Evolutionary conservation across 2,888 invertebrate species (phyloP), one percentile per base, ranked within the genome.

Genomic region (Oegoconia quadripuncta): DNA sequence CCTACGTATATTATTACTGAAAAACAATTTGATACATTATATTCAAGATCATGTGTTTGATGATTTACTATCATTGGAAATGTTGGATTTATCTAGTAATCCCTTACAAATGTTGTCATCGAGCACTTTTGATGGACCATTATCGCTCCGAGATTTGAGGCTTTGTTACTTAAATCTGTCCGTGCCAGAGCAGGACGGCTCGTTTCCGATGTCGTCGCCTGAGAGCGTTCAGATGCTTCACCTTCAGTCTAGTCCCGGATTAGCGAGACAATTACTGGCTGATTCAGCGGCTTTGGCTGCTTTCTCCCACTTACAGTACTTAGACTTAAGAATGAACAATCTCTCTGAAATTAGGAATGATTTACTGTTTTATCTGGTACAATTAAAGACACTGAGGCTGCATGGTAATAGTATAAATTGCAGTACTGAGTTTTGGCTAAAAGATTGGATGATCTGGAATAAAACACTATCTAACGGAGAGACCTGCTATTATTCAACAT

Each of bases 41-140:
- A 91, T 97, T 42, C 91, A 93, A 62, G 91, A 93, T 37, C 93
- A 93, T 36, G 92, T 94, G 3, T 94, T 97, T 70, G 89, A 90
- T 56, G 92, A 93, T 52, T 78, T 96, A 58, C 83, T 91, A n/a
- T 90, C 91, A 23, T 83, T 97, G 34, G 91, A 92, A 64, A 92
- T 92, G 57, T 87, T 98, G 54, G 96, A 97, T 76, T 83, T 97
- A 44, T 96, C 96, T 9, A 90, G 92, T 61, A 97, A 97, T 80
- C 93, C 92, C 4, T 88, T 95, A 45, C 89, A 89, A 56, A 83
- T 87, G 42, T 72, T 95, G 44, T 90, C 92, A 8, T 88, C 90
- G 34, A 92, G 91, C 57, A 90, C 91, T 28, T 90, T 96, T 51
- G 88, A 89, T 34, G 92, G 93, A 9, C 91, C 93, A 23, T 77